Evolutionary conservation across 2,888 invertebrate genomes (phyloP).

Genomic region (Sphinx pinastri): DNA sequence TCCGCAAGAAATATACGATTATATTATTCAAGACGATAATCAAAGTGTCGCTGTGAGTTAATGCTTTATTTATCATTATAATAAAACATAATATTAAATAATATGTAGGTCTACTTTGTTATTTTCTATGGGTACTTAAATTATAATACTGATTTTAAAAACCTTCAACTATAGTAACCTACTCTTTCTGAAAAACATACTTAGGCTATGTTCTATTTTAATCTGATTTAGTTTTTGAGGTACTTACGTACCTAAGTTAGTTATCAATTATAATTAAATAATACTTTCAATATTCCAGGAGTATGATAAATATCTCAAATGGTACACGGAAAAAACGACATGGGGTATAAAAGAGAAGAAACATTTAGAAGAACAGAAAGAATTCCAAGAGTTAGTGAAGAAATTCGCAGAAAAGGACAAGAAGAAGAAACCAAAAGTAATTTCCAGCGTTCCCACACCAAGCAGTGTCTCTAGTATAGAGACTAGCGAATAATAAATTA

Average conservation of each 20-base stretch:
- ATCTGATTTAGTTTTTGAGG: too few relatives aligned
- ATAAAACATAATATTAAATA: not conserved
- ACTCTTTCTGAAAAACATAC: too few relatives aligned
- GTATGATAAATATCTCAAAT: conserved; percentile 61
- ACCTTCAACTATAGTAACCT: too few relatives aligned
- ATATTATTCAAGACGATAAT: conserved; percentile 48
- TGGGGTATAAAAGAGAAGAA: conserved; percentile 60
- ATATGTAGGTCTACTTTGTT: not conserved
- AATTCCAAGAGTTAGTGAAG: conserved; percentile 50
- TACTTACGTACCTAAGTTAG: too few relatives aligned
- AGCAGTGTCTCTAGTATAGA: not conserved
- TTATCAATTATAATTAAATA: not conserved
- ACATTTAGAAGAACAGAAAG: conserved; percentile 51
- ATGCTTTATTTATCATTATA: not conserved
- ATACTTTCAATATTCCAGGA: conserved; percentile 47
- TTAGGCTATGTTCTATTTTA: too few relatives aligned
- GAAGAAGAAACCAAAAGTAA: conserved; percentile 41
- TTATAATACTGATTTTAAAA: too few relatives aligned
- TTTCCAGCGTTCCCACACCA: not conserved
- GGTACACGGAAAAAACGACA: conserved; percentile 61
- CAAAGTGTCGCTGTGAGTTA: conserved; percentile 12
- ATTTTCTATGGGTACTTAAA: too few relatives aligned
- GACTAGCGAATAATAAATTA: not conserved
- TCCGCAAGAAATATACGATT: conserved; percentile 54
- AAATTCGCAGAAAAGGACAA: conserved; percentile 49